Conservation (phyloP, 2,113 vertebrate genomes). For the Mola mola region DNA sequence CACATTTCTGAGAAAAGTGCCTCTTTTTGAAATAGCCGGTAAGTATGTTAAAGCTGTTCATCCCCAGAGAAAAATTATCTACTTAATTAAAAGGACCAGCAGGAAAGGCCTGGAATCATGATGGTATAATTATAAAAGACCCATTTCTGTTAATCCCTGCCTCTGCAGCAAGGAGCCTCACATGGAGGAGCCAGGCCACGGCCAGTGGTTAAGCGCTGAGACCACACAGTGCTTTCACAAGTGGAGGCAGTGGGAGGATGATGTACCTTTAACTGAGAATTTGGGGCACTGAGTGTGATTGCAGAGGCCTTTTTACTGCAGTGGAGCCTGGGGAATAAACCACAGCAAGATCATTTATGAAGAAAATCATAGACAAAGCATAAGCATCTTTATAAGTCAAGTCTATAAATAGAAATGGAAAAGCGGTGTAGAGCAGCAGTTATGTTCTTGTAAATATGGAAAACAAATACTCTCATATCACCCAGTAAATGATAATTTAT, state of each 20-base stretch:
- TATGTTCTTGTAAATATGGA: not conserved
- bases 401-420: conserved; percentile 30
- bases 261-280: conserved; percentile 41
- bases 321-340: conserved; percentile 10
- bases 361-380: conserved; percentile 45
- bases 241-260: conserved; percentile 38
- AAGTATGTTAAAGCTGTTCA: conserved; percentile 76
- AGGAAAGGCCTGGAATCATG: conserved; percentile 81
- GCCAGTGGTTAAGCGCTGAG: conserved; percentile 55
- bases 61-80: conserved; percentile 79
- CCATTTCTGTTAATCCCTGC: conserved; percentile 79
- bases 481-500: too few species aligned
- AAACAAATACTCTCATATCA: conserved; percentile 9
- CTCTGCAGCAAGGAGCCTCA: conserved; percentile 65
- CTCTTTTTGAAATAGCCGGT: conserved; percentile 73
- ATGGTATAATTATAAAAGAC: conserved; percentile 83
- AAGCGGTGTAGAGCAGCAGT: too few species aligned
- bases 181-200: conserved; percentile 55
- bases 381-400: conserved; percentile 30
- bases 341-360: conserved; percentile 47
- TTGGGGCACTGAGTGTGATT: conserved; percentile 25
- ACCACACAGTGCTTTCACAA: conserved; percentile 69
- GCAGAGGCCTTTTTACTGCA: conserved; percentile 45
- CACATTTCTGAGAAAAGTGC: conserved; percentile 45
- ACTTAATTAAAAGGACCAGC: conserved; percentile 86